Percentiles rank a stretch among this genome's conserved stretches.
These are phyloP conservation scores for Lumbricus terrestris DNA, from an alignment of 2,888 invertebrate species.

Conservation along the genomic window DNA sequence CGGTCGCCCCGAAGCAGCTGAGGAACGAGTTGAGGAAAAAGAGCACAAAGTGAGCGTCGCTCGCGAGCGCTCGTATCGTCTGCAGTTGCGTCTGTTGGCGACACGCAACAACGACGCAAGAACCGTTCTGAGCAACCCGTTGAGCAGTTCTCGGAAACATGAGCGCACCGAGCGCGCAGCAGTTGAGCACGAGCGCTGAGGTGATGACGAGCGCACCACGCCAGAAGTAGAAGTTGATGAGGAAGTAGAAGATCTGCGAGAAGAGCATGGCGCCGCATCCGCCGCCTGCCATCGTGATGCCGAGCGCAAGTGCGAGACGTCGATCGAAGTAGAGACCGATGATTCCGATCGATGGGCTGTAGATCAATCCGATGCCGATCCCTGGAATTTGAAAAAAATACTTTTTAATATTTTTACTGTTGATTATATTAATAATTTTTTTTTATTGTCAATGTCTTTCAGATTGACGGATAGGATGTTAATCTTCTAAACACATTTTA, in stretches of 20 bases:
- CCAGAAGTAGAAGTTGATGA: conserved; percentile 7
- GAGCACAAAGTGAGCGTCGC: neutral
- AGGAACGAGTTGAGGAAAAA: conserved; percentile 14
- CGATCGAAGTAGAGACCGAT: conserved; percentile 16
- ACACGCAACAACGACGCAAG: neutral
- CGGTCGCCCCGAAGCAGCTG: neutral
- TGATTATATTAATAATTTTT: too few relatives aligned
- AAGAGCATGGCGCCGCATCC: conserved; percentile 9
- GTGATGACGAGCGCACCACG: conserved; percentile 12
- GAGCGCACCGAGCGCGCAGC: conserved; percentile 14
- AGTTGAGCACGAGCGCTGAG: neutral
- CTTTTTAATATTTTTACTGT: neutral
- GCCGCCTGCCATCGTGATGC: conserved; percentile 17
- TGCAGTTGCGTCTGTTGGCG: neutral
- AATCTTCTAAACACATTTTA: too few relatives aligned
- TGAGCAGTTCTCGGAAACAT: neutral
- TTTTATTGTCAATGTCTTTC: too few relatives aligned
- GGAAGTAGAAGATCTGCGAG: conserved; percentile 12
- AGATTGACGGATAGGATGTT: neutral
- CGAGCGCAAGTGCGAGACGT: neutral
- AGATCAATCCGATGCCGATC: conserved; percentile 7
- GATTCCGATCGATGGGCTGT: conserved; percentile 5
- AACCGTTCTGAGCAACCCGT: neutral
- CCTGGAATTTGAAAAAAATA: neutral
- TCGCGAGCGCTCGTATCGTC: neutral